These are phyloP conservation scores for Eurytoma californica DNA, from an alignment of 2,888 invertebrate species.

Conservation along the genomic window DNA sequence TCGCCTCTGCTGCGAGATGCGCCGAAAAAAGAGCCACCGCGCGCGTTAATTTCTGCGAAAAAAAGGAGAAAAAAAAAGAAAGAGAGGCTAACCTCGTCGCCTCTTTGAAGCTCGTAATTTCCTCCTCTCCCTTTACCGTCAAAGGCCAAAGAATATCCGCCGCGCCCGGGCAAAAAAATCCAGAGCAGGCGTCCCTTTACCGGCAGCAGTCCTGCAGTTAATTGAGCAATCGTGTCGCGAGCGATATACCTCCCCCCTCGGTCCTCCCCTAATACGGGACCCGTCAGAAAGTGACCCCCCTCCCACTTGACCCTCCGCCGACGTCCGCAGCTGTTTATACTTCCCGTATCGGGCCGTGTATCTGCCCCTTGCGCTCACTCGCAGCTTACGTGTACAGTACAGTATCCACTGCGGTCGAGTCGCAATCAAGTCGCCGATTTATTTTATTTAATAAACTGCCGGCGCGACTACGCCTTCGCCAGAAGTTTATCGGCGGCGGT, in stretches of 20 bases:
- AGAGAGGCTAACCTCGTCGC: no score
- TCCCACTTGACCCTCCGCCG: no score
- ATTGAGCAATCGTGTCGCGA: slow-evolving; percentile 41
- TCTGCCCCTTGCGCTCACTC: not conserved
- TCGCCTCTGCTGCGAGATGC: no score
- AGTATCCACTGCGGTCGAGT: not conserved
- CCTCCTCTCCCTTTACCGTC: slow-evolving; percentile 7
- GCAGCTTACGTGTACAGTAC: not conserved
- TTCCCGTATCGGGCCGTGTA: not conserved
- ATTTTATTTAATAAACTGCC: no score
- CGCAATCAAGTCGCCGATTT: no score
- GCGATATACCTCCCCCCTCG: not conserved
- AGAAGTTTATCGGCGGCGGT: no score
- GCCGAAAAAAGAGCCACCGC: no score
- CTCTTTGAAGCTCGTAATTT: no score
- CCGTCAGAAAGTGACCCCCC: not conserved
- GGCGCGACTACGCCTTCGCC: no score
- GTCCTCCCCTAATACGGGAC: not conserved
- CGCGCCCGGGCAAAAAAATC: not conserved
- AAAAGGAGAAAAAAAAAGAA: no score
- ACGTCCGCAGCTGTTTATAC: slow-evolving; percentile 5
- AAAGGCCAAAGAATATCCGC: slow-evolving; percentile 40
- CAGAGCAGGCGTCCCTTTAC: slow-evolving; percentile 12
- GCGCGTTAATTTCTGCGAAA: no score
- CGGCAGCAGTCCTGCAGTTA: slow-evolving; percentile 38